phyloP scores from a whole-genome alignment of 2,888 invertebrate species.

The Ophioninae sp. region DNA sequence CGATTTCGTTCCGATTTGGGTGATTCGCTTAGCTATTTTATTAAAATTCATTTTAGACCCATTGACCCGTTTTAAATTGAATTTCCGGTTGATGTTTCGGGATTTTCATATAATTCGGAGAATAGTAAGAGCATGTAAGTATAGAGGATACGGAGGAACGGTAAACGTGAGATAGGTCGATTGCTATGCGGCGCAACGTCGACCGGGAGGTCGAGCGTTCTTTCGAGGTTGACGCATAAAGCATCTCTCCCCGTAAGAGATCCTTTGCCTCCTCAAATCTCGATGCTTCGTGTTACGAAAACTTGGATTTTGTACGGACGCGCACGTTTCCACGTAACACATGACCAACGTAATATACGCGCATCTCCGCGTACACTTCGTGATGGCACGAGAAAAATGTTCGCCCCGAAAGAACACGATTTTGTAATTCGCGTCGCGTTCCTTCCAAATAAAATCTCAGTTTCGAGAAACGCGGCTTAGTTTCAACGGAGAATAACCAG shows the following conservation, averaged over 20 bases:
- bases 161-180: conserved; percentile 65
- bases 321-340: conserved; percentile 26
- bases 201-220: conserved; percentile 71
- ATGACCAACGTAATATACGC: conserved; percentile 41
- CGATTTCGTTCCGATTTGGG: neutral
- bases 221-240: conserved; percentile 76
- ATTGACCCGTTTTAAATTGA: neutral
- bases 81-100: neutral
- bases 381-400: conserved; percentile 72
- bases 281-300: conserved; percentile 51
- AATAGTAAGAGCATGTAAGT: conserved; percentile 17
- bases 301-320: conserved; percentile 26
- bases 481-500: conserved; percentile 28
- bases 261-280: conserved; percentile 47
- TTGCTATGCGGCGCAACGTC: conserved; percentile 75
- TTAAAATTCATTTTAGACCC: neutral
- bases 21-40: neutral
- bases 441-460: conserved; percentile 49
- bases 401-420: conserved; percentile 52
- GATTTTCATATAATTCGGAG: conserved; percentile 3
- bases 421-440: conserved; percentile 67
- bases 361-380: conserved; percentile 63
- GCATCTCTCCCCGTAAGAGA: conserved; percentile 69
- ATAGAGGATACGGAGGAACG: conserved; percentile 22
- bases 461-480: conserved; percentile 67